Conservation (phyloP, 2,113 vertebrate genomes). For the Ploceus nigricollis region DNA sequence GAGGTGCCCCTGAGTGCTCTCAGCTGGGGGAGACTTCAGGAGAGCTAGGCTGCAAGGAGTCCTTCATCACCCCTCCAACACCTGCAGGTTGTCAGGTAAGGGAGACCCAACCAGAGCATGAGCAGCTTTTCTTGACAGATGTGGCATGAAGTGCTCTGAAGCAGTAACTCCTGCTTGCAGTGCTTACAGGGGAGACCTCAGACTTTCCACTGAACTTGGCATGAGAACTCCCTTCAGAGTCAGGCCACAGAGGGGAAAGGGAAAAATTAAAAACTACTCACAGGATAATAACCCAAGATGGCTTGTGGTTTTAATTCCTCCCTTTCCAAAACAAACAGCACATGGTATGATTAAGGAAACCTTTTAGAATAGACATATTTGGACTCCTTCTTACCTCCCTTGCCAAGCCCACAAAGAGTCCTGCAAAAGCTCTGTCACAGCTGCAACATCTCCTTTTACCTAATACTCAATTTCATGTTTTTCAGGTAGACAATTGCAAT, state of each 20-base stretch:
- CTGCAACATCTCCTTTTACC: background rate
- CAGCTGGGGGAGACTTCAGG: background rate
- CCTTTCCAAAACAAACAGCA: background rate
- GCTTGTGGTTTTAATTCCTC: background rate
- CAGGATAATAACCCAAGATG: background rate
- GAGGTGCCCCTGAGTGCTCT: background rate
- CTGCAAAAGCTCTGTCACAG: background rate
- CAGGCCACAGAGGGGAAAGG: background rate
- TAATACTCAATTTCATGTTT: background rate
- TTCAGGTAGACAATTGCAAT: background rate
- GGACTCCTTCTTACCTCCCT: background rate
- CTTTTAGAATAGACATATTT: fast-evolving
- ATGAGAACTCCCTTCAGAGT: background rate
- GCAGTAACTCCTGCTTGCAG: background rate
- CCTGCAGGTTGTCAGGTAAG: background rate
- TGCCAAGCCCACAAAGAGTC: background rate
- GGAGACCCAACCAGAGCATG: fast-evolving
- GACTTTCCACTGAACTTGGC: background rate
- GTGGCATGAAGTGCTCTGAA: fast-evolving
- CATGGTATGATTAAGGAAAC: background rate
- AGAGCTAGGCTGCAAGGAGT: background rate
- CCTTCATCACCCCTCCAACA: background rate
- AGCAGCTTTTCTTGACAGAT: background rate
- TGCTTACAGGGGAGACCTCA: fast-evolving
- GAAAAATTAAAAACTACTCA: background rate